These are phyloP conservation scores for Timema cristinae DNA, from an alignment of 2,888 invertebrate genomes.

Conservation along the genomic window DNA sequence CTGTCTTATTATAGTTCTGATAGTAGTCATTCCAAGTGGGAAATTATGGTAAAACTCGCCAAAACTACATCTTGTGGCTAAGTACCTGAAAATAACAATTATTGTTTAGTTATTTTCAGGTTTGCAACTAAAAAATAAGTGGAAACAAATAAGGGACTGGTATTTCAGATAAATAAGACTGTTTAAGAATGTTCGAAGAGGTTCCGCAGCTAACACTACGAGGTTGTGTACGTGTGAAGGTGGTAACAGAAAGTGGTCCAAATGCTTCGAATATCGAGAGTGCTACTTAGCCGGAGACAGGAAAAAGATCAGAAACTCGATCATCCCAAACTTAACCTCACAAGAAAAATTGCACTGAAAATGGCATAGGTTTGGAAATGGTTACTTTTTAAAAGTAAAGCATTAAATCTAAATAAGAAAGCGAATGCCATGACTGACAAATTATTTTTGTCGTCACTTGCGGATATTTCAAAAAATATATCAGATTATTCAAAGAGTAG, in stretches of 20 bases:
- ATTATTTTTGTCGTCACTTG: constrained; percentile 6
- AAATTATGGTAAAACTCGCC: background rate
- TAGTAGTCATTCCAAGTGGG: background rate
- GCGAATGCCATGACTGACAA: background rate
- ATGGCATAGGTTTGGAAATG: constrained; percentile 1
- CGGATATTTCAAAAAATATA: background rate
- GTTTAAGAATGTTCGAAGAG: background rate
- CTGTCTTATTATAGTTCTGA: background rate
- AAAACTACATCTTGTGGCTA: background rate
- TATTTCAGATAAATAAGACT: constrained; percentile 1
- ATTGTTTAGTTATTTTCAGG: background rate
- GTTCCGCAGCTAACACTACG: background rate
- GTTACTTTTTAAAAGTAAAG: background rate
- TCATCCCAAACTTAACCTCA: too few species aligned
- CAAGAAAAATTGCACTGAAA: background rate
- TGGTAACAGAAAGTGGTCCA: too few species aligned
- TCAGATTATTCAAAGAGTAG: background rate
- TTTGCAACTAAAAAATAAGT: background rate
- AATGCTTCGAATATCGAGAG: too few species aligned
- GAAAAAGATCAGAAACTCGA: too few species aligned
- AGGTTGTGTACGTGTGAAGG: too few species aligned
- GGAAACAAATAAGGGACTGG: background rate
- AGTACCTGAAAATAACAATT: background rate
- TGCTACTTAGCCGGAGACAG: too few species aligned
- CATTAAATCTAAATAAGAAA: background rate